Percentiles rank a stretch among this genome's conserved stretches.
Conservation (phyloP, 2,888 invertebrate species). For the Noctua janthe region DNA sequence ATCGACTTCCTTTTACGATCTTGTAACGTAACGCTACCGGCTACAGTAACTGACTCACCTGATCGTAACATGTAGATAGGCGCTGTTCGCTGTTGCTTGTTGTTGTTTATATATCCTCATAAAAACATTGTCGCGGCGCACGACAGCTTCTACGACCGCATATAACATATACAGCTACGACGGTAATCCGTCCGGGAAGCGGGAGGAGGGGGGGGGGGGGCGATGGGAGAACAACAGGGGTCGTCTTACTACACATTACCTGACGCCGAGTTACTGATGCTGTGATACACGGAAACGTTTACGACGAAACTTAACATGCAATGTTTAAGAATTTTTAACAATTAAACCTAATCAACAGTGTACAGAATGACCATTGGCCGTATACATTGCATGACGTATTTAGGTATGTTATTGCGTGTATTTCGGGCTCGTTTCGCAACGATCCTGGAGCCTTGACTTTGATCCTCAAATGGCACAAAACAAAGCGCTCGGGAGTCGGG, state of each 20-base stretch:
- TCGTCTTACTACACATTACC: not conserved
- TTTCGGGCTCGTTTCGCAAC: not conserved
- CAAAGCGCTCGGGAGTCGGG: not conserved
- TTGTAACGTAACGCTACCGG: conserved; percentile 39
- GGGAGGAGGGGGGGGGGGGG: not conserved
- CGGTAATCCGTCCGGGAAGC: no score
- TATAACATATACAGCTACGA: not conserved
- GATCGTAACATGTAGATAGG: conserved; percentile 57
- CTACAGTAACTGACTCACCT: conserved; percentile 40
- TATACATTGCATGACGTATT: not conserved
- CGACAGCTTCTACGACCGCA: not conserved
- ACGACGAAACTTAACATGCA: not conserved
- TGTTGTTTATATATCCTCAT: conserved; percentile 45
- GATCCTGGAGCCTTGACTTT: not conserved
- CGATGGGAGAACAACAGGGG: no score
- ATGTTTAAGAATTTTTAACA: not conserved
- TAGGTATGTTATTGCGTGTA: not conserved
- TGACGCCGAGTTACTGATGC: not conserved
- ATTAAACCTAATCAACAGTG: not conserved
- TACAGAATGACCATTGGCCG: not conserved
- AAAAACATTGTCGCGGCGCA: conserved; percentile 39
- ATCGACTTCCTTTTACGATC: conserved; percentile 51
- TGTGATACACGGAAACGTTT: not conserved
- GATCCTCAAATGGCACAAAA: conserved; percentile 9
- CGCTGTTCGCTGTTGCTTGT: conserved; percentile 9